Evolutionary conservation across 2,888 invertebrate genomes (phyloP), one percentile per base, ranked within the genome.

Genomic region (Margaritifera margaritifera): DNA sequence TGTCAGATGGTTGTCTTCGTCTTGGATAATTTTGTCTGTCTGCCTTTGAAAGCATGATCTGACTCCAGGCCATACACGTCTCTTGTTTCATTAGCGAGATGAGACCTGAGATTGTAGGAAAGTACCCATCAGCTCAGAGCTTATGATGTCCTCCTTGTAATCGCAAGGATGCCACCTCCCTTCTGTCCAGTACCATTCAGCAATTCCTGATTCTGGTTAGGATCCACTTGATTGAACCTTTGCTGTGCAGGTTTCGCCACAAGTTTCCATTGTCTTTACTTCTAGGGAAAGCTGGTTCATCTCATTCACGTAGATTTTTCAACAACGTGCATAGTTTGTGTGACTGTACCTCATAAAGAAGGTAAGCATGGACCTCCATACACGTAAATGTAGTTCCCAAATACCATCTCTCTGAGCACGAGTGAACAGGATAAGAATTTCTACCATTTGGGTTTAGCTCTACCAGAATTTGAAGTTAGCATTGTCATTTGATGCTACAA

Each of bases 91-190:
- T 11, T 6, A n/a, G 53, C 20, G 52, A 62, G 24, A 25, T 62
- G 42, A 6, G 62, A 62, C 53, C 62, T n/a, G 20, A 62, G 62
- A 62, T 62, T 62, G 62, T 50, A 62, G 6, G 62, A 62, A 22
- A 62, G 27, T 24, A 54, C 52, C 62, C 52, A 62, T 24, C 62
- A 54, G 27, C 62, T 62, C 18, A 62, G 27, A n/a, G 62, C 62
- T 24, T 53, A 24, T 62, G 42, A 15, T 51, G 62, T 62, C 27
- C 31, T n/a, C n/a, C n/a, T n/a, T n/a, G n/a, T n/a, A n/a, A n/a
- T n/a, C n/a, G n/a, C n/a, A n/a, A n/a, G n/a, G n/a, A 54, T 19
- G 62, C 54, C 6, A 62, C 54, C 18, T 54, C 54, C 18, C 52
- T 27, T 20, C 52, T 62, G 22, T 54, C 62, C n/a, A n/a, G n/a